Conservation (phyloP, 2,797 vertebrate genomes). For the Tachyglossus aculeatus region DNA sequence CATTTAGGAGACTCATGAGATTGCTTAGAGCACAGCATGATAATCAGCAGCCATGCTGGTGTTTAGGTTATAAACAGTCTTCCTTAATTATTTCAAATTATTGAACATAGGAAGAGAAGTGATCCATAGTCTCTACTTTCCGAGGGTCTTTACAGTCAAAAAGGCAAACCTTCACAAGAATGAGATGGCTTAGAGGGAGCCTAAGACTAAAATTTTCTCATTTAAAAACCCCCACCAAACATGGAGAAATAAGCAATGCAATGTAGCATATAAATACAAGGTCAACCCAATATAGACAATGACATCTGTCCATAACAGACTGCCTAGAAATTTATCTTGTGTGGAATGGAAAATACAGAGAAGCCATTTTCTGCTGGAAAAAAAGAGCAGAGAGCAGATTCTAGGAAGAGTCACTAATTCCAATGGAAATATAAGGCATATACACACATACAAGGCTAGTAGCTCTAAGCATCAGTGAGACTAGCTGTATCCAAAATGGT, state of each 20-base stretch:
- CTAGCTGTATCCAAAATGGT: neutral
- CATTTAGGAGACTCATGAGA: slow-evolving; percentile 15
- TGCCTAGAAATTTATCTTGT: neutral
- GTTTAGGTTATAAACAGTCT: slow-evolving; percentile 16
- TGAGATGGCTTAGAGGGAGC: neutral
- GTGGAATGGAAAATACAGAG: neutral
- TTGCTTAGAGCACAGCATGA: slow-evolving; percentile 27
- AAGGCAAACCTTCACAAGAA: slow-evolving; percentile 21
- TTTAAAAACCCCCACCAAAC: slow-evolving; percentile 3
- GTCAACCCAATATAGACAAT: neutral
- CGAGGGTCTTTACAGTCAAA: slow-evolving; percentile 11
- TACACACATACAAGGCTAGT: neutral
- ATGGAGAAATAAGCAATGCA: slow-evolving; percentile 4
- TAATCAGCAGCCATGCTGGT: slow-evolving; percentile 13
- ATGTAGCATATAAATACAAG: neutral
- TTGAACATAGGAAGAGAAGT: slow-evolving; percentile 2
- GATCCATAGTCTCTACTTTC: slow-evolving; percentile 16
- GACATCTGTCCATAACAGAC: neutral
- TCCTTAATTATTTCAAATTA: slow-evolving; percentile 39
- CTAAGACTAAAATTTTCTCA: slow-evolving; percentile 4
- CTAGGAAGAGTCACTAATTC: neutral
- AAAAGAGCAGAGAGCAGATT: neutral
- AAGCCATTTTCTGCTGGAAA: neutral
- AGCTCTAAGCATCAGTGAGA: neutral
- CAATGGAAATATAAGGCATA: neutral